phyloP scores from a whole-genome alignment of 2,113 vertebrate species.

The Catharus fuscescens region DNA sequence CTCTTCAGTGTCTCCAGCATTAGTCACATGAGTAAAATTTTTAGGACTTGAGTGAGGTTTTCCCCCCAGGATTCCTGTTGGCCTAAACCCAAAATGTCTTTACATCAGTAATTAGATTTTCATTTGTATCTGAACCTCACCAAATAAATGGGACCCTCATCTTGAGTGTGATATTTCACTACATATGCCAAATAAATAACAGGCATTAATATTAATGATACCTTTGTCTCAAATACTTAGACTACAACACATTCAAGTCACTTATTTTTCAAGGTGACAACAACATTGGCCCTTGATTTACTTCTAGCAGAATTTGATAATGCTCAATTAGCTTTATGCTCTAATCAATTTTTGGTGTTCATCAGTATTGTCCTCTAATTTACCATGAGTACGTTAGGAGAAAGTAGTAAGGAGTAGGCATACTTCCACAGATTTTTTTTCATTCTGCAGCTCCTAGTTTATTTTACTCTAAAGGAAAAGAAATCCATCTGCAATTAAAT shows the following conservation, averaged over 20 bases:
- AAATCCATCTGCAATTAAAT: not conserved
- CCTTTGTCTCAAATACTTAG: slow-evolving; percentile 46
- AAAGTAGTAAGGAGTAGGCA: not conserved
- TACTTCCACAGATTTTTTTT: not conserved
- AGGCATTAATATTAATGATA: slow-evolving; percentile 41
- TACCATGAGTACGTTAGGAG: not conserved
- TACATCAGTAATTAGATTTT: slow-evolving; percentile 10
- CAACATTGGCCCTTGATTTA: slow-evolving; percentile 38
- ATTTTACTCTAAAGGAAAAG: not conserved
- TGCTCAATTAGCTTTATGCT: slow-evolving; percentile 25
- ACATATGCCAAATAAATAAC: slow-evolving; percentile 32
- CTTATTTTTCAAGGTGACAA: slow-evolving; percentile 52
- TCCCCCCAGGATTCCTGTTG: not conserved
- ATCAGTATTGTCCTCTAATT: slow-evolving; percentile 3
- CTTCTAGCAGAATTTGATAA: slow-evolving; percentile 50
- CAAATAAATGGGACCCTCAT: slow-evolving; percentile 24
- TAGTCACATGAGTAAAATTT: not conserved
- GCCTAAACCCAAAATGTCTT: slow-evolving; percentile 20
- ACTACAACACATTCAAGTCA: not conserved
- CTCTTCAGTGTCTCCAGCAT: not conserved
- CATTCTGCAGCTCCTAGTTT: not conserved
- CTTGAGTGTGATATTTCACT: slow-evolving; percentile 1
- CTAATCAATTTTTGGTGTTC: slow-evolving; percentile 28
- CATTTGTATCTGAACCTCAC: slow-evolving; percentile 1
- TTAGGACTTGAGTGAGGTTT: not conserved